Evolutionary conservation across 2,888 invertebrate species (phyloP).

Genomic region (Lacanobia oleracea): DNA sequence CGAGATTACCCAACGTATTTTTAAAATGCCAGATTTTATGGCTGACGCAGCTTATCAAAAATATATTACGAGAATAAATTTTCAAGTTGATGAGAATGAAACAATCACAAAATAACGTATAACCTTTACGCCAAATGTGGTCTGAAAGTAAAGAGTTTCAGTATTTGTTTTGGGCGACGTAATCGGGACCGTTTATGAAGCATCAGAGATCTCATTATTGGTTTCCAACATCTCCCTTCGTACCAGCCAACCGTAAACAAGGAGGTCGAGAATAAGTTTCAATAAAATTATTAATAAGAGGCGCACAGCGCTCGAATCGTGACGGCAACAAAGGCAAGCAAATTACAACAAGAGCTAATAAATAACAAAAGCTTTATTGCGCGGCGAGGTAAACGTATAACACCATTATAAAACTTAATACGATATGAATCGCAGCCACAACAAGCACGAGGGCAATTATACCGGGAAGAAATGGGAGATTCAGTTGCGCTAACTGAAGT

Average conservation of each 20-base stretch:
- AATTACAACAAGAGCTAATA: slow-evolving; percentile 29
- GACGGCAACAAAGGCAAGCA: slow-evolving; percentile 5
- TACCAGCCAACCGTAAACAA: not conserved
- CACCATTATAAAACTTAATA: slow-evolving; percentile 26
- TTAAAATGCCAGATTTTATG: slow-evolving; percentile 36
- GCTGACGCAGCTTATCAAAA: slow-evolving; percentile 42
- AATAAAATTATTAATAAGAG: slow-evolving; percentile 22
- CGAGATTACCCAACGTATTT: slow-evolving; percentile 38
- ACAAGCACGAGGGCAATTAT: slow-evolving; percentile 1
- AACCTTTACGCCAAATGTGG: slow-evolving; percentile 26
- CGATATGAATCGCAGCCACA: slow-evolving; percentile 11
- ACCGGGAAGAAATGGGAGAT: not conserved
- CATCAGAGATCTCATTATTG: slow-evolving; percentile 1
- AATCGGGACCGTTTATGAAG: slow-evolving; percentile 13
- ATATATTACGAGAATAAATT: slow-evolving; percentile 52
- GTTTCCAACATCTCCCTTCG: not conserved
- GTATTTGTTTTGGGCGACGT: slow-evolving; percentile 33
- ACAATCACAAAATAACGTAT: slow-evolving; percentile 39
- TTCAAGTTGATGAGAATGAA: slow-evolving; percentile 43
- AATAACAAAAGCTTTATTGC: slow-evolving; percentile 15
- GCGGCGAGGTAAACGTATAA: slow-evolving; percentile 3
- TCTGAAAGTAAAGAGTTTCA: slow-evolving; percentile 13
- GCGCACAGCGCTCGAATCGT: not conserved
- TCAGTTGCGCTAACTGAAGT: slow-evolving; percentile 3
- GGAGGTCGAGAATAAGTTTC: not conserved